Conservation (phyloP, 1,140 invertebrate species). For the Metopolophium dirhodum region DNA sequence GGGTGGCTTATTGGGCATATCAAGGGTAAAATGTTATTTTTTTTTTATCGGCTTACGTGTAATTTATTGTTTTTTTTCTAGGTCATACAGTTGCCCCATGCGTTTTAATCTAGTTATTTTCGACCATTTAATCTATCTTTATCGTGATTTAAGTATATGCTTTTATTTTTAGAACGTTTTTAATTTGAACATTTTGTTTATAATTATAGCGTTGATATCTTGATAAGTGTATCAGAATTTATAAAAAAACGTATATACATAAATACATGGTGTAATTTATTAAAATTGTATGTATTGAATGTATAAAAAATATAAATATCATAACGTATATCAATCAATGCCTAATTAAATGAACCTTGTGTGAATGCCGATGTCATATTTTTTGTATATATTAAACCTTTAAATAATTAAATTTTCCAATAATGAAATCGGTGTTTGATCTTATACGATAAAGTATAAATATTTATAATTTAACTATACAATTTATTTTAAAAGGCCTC, state of each 20-base stretch:
- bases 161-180: background rate
- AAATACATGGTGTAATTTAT: background rate
- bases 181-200: background rate
- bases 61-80: slow-evolving; percentile 25
- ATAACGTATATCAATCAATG: background rate
- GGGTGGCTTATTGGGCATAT: background rate
- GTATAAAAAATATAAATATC: background rate
- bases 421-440: background rate
- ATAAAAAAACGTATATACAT: background rate
- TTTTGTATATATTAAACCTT: background rate
- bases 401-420: background rate
- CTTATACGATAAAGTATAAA: background rate
- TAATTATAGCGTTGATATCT: background rate
- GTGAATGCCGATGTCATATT: background rate
- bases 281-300: background rate
- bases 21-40: background rate
- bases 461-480: background rate
- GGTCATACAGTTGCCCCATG: background rate
- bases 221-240: background rate
- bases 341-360: background rate
- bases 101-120: background rate
- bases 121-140: background rate
- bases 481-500: background rate
- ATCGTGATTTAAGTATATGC: background rate
- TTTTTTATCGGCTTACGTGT: slow-evolving; percentile 14